Evolutionary conservation across 2,797 vertebrate genomes (phyloP).

Genomic region (Megalops cyprinoides): DNA sequence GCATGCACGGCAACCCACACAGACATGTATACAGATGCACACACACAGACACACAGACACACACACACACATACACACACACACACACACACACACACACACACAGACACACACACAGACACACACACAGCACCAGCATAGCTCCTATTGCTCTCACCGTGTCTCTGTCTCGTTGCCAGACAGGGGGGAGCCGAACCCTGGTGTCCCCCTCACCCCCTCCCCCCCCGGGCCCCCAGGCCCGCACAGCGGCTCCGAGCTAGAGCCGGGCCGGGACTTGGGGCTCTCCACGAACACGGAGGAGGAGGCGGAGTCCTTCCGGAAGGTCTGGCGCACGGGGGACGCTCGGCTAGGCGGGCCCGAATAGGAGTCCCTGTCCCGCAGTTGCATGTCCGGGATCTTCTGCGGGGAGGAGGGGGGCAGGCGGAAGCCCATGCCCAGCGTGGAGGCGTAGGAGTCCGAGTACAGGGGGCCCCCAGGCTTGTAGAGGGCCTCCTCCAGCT

Average conservation of each 20-base stretch:
- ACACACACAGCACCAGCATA: background rate
- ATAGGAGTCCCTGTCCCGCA: conserved; percentile 83
- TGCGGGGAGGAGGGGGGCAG: conserved; percentile 91
- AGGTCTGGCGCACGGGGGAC: conserved; percentile 90
- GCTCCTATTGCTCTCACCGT: conserved; percentile 69
- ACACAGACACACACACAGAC: conserved; percentile 28
- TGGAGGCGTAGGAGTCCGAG: conserved; percentile 82
- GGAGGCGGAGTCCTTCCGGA: conserved; percentile 93
- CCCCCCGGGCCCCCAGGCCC: conserved; percentile 77
- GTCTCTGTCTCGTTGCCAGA: conserved; percentile 87
- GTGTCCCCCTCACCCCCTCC: conserved; percentile 62
- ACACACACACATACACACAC: background rate
- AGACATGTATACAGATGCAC: conserved; percentile 16
- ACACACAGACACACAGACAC: background rate
- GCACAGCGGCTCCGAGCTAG: conserved; percentile 84
- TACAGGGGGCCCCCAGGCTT: conserved; percentile 89
- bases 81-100: conserved; percentile 18
- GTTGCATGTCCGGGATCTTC: conserved; percentile 86
- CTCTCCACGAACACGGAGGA: conserved; percentile 91
- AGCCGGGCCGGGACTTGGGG: conserved; percentile 82
- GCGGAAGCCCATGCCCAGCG: conserved; percentile 85
- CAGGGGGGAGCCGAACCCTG: conserved; percentile 82
- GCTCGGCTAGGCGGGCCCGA: conserved; percentile 87
- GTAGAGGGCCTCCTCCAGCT: conserved; percentile 91
- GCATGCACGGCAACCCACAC: conserved; percentile 15